A percentile compares a stretch with the other conserved stretches of the same genome.
Conservation (phyloP, 2,113 vertebrate genomes). For the Lucifuga dentata region DNA sequence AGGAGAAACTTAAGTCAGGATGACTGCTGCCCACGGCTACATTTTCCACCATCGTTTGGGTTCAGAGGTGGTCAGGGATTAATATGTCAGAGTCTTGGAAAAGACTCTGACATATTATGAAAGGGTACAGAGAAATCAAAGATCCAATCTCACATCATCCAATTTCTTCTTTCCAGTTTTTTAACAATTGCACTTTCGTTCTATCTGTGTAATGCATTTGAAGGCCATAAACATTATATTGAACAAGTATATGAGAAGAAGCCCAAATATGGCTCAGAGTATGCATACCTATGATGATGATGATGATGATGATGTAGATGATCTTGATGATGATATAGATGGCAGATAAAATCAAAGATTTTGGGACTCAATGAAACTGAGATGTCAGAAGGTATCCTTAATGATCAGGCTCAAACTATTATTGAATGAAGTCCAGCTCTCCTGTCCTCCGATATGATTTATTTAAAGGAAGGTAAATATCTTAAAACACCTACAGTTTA, state of each 20-base stretch:
- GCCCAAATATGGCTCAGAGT: constrained; percentile 6
- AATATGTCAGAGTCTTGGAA: constrained; percentile 47
- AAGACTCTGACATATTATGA: constrained; percentile 20
- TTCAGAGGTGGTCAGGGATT: constrained; percentile 69
- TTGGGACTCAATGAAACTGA: constrained; percentile 16
- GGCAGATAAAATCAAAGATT: constrained; percentile 7
- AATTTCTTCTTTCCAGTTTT: constrained; percentile 24
- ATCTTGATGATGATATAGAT: not conserved
- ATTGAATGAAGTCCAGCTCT: constrained; percentile 4
- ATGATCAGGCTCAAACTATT: not conserved
- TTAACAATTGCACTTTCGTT: too few relatives aligned
- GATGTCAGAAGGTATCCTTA: constrained; percentile 15
- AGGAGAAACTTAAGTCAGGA: constrained; percentile 54
- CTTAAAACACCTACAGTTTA: not conserved
- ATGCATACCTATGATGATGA: constrained; percentile 27
- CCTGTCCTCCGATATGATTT: constrained; percentile 3
- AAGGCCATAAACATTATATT: not conserved
- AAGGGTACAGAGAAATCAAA: constrained; percentile 45
- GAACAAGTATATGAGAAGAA: not conserved
- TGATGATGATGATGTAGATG: not conserved
- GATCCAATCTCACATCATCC: constrained; percentile 23
- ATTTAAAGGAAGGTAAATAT: constrained; percentile 42
- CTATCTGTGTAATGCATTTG: too few relatives aligned
- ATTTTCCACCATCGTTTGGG: constrained; percentile 65
- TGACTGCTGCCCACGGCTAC: constrained; percentile 35